Conservation (phyloP, 2,113 vertebrate genomes). For the Catharus fuscescens region DNA sequence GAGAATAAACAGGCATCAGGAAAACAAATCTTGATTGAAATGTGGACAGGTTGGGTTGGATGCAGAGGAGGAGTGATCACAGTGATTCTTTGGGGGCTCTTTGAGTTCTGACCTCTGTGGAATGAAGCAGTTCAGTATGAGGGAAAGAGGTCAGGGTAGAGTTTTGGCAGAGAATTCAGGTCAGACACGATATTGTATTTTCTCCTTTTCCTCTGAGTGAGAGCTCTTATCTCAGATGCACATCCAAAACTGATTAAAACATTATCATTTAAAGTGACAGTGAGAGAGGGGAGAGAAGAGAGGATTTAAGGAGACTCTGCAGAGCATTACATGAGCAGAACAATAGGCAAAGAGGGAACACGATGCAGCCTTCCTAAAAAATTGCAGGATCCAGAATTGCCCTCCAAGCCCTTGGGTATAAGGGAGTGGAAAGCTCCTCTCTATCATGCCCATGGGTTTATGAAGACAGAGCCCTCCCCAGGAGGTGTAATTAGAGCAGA, state of each 20-base stretch:
- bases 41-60: not conserved
- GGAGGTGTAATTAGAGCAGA: not conserved
- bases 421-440: not conserved
- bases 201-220: not conserved
- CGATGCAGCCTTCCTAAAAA: not conserved
- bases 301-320: not conserved
- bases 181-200: not conserved
- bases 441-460: not conserved
- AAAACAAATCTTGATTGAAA: not conserved
- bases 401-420: not conserved
- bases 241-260: slow-evolving; percentile 12
- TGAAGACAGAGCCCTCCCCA: not conserved
- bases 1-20: not conserved
- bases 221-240: not conserved
- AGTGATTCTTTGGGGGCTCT: not conserved
- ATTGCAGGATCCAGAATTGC: not conserved
- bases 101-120: not conserved
- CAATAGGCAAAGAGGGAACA: not conserved
- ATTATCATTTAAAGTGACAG: not conserved
- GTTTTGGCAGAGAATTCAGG: not conserved
- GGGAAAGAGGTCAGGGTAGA: not conserved
- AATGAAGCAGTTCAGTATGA: not conserved
- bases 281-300: not conserved
- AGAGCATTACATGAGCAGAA: not conserved
- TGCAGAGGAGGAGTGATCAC: not conserved